Base-by-base conservation (phyloP, 2,797 vertebrate genomes). In the Rachycentron canadum region DNA sequence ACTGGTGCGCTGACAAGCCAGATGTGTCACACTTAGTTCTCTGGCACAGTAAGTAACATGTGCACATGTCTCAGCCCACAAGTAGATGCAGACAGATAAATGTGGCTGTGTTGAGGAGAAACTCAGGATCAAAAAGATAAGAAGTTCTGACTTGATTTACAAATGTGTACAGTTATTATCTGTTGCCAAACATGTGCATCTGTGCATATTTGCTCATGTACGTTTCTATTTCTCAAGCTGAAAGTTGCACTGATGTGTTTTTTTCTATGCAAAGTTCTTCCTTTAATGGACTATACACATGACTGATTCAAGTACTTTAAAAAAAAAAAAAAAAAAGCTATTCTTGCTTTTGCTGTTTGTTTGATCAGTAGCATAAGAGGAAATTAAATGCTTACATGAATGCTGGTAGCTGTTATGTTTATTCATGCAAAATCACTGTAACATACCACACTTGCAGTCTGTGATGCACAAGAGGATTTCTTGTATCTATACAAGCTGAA, bases 81-180 rank as follows among this genome's bases (percentile, higher is more conserved):
- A 79, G 40, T 28, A 83, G 71, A 87, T 81, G 38, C 21, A 77
- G 73, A 78, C 80, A 70, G 77, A 83, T 81, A 81, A 83, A 67
- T 34, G 19, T 64, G 69, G 38, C 64, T 72, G 26, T 34, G 28
- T 38, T 66, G 45, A 57, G 2, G 4, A 58, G 28, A 30, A 69
- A 55, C 40, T 71, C 2, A 30, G n/a, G 77, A 71, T 52, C 38
- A 62, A 57, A 69, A 40, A 65, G 52, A 76, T 69, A 59, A 67
- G 38, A 43, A 10, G 13, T 52, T 73, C 66, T 13, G 21, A 52
- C 53, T 69, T 68, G 13, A 64, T 9, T 63, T 47, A 2, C 30
- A 66, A 76, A n/a, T 2, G 21, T 36, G 0, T 8, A 25, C 50
- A 14, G 5, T 45, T 25, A 30, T 45, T 62, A 10, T 43, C 13